Evolutionary conservation across 2,113 vertebrate species (phyloP), one percentile per base, ranked within the genome.

Genomic region (Corvus cornix): DNA sequence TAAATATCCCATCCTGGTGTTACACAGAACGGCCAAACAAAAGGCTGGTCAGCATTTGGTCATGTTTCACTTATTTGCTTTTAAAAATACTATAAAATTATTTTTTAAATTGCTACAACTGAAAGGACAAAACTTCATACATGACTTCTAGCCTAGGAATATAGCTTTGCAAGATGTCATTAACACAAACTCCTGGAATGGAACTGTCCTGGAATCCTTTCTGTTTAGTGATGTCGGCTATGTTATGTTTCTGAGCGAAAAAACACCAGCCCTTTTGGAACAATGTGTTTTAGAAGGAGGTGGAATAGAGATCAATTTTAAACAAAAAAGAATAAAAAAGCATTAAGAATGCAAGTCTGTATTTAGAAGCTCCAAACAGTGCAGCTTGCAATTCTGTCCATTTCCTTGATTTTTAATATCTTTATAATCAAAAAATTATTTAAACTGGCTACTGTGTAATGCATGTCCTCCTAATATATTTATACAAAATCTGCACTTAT

Each of bases 271-370:
- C 18, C 49, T 84, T 72, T 78, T 56, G 31, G 44, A 92, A 78
- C 56, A 63, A 60, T 20, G 41, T 87, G 64, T 44, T 95, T 85
- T 35, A 84, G 73, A 24, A 87, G 41, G 62, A 96, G 87, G 87
- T 87, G 58, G 93, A 96, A 93, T 58, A 91, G 81, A 94, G 85
- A 92, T 94, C 93, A 93, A 48, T 81, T 62, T 89, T 84, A 53
- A 93, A 86, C 48, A 90, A 81, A 90, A 89, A 58, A 49, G 8
- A 84, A 52, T 26, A 82, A 58, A 73, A 69, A 68, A n/a, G 14
- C 41, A 75, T 81, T 74, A 81, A 81, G 66, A 78, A 74, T 53
- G 26, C 35, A 84, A 33, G 43, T 41, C 48, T 46, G 10, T 64
- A 67, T 72, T 75, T 60, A 53, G 64, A 85, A 72, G 56, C 41